Evolutionary conservation across 2,888 invertebrate species (phyloP).

Genomic region (Plagodis dolabraria): DNA sequence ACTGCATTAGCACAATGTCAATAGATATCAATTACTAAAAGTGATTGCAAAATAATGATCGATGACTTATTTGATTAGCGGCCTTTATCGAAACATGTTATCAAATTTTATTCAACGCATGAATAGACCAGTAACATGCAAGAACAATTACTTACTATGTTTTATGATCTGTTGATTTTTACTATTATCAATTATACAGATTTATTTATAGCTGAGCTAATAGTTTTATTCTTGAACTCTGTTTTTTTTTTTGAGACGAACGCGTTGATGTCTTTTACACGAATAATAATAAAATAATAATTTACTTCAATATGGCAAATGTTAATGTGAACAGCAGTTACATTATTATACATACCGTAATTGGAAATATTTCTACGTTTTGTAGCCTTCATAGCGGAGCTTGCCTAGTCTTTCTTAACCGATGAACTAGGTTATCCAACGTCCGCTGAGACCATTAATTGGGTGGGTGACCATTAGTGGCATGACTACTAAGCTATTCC

Average conservation of each 20-base stretch:
- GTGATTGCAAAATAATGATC: slow-evolving; percentile 26
- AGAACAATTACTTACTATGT: not conserved
- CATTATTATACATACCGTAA: too few relatives aligned
- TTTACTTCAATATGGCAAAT: not conserved
- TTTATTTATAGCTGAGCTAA: not conserved
- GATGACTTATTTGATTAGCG: slow-evolving; percentile 22
- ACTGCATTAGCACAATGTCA: slow-evolving; percentile 10
- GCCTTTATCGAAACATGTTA: slow-evolving; percentile 10
- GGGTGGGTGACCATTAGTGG: too few relatives aligned
- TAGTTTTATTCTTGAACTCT: slow-evolving; percentile 2
- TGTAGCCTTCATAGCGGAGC: too few relatives aligned
- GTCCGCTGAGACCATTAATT: too few relatives aligned
- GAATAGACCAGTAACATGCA: slow-evolving; percentile 8
- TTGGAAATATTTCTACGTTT: too few relatives aligned
- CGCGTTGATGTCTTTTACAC: slow-evolving; percentile 26
- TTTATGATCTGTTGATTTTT: too few relatives aligned
- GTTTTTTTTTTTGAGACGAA: not conserved
- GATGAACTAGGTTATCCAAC: too few relatives aligned
- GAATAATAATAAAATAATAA: not conserved
- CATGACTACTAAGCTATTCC: too few relatives aligned
- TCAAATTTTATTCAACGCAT: slow-evolving; percentile 13
- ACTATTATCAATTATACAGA: too few relatives aligned
- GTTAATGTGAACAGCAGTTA: too few relatives aligned
- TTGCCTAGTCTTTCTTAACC: too few relatives aligned
- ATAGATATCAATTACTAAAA: slow-evolving; percentile 18